Evolutionary conservation across 2,797 vertebrate species (phyloP).

Genomic region (Microctenopoma stevenorrisi): DNA sequence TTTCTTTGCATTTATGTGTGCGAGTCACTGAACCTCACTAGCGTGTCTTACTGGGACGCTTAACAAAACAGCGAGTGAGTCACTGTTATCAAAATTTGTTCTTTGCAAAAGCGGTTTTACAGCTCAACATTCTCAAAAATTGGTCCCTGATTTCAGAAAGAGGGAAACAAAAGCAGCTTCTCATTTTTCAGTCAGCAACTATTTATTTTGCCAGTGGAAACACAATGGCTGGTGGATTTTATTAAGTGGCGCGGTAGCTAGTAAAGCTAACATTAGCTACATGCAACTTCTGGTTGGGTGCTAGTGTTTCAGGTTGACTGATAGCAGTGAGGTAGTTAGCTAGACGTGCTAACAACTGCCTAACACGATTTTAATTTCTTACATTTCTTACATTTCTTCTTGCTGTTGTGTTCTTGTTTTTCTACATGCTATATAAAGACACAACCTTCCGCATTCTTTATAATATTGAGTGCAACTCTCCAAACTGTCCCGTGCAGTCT

Average conservation of each 20-base stretch:
- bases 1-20: background rate
- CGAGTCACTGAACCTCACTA: background rate
- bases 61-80: background rate
- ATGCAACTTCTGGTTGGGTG: background rate
- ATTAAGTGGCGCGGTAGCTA: background rate
- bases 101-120: background rate
- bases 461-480: background rate
- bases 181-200: background rate
- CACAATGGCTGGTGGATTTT: background rate
- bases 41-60: background rate
- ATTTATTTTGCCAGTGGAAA: background rate
- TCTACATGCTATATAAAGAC: background rate
- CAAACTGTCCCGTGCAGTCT: background rate
- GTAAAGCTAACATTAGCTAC: background rate
- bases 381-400: too few relatives aligned
- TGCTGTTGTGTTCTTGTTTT: background rate
- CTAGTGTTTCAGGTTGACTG: background rate
- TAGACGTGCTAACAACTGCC: background rate
- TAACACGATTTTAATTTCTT: background rate
- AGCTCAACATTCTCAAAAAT: background rate
- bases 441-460: background rate
- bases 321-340: background rate
- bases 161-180: background rate
- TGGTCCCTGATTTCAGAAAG: conserved; percentile 5
- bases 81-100: background rate